A percentile compares a stretch with the other conserved stretches of the same genome.
Conservation (phyloP, 2,888 invertebrate genomes). For the Camptogramma bilineatum region DNA sequence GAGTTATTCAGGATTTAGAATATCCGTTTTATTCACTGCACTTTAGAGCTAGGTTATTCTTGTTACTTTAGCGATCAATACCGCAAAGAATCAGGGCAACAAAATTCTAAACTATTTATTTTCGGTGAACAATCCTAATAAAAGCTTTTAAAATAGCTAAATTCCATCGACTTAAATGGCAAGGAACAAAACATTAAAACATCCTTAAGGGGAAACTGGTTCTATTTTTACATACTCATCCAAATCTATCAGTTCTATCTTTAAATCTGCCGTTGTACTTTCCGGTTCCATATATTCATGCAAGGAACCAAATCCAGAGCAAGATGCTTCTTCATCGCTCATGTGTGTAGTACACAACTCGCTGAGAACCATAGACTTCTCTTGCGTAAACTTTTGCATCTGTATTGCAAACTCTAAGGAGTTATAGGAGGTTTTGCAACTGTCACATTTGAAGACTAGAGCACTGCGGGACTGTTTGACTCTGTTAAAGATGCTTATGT, state of each 20-base stretch:
- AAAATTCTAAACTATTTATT: too few species aligned
- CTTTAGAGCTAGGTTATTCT: too few species aligned
- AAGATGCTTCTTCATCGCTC: conserved; percentile 63
- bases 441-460: conserved; percentile 63
- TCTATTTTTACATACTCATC: conserved; percentile 55
- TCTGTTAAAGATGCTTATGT: conserved; percentile 55
- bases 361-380: conserved; percentile 67
- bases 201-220: conserved; percentile 47
- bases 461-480: conserved; percentile 59
- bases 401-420: conserved; percentile 65
- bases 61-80: too few species aligned
- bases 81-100: too few species aligned
- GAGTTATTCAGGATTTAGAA: too few species aligned
- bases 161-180: too few species aligned
- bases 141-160: too few species aligned
- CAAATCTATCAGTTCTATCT: conserved; percentile 43
- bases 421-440: conserved; percentile 57
- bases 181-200: background rate
- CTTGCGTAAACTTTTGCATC: conserved; percentile 55
- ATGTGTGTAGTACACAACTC: conserved; percentile 73
- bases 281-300: conserved; percentile 61
- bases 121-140: too few species aligned
- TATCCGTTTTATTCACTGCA: too few species aligned
- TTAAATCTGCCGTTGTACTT: conserved; percentile 59
- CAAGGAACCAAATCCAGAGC: conserved; percentile 50